A percentile compares a stretch with the other conserved stretches of the same genome.
Conservation (phyloP, 92 coral and sea anemone genomes). For the Porites cylindrica region DNA sequence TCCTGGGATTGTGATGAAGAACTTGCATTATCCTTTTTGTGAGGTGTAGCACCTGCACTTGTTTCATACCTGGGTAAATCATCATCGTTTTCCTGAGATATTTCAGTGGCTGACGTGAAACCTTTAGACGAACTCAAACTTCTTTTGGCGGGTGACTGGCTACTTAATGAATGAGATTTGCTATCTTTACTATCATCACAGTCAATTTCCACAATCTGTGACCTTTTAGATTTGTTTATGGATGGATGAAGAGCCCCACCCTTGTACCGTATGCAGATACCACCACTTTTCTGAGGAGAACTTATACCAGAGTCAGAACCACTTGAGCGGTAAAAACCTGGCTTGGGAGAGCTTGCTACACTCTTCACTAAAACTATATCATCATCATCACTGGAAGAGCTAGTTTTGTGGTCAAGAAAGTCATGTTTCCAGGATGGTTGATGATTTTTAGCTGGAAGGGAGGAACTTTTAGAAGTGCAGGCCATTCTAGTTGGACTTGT, state of each 20-base stretch:
- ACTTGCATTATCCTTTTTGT: not conserved
- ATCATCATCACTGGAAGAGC: not conserved
- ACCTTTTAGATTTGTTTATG: slow-evolving; percentile 27
- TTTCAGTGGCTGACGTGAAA: not conserved
- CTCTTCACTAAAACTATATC: slow-evolving; percentile 29
- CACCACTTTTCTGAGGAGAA: not conserved
- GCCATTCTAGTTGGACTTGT: not conserved
- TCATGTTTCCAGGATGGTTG: not conserved
- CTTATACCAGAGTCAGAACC: not conserved
- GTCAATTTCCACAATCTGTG: slow-evolving; percentile 18
- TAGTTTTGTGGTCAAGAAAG: not conserved
- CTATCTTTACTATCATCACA: not conserved
- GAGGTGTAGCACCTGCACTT: not conserved
- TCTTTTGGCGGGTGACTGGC: not conserved
- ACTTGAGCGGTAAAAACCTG: slow-evolving; percentile 7
- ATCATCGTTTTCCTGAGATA: not conserved
- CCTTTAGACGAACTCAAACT: not conserved
- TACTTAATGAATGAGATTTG: not conserved
- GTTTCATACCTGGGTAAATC: not conserved
- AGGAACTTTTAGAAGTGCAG: not conserved
- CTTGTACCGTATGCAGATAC: slow-evolving; percentile 28
- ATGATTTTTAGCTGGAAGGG: not conserved
- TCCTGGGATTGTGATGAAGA: not conserved
- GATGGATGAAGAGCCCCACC: slow-evolving; percentile 32
- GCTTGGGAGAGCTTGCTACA: slow-evolving; percentile 3